These are phyloP conservation scores for Syngnathus acus DNA, from an alignment of 2,797 vertebrate species.

Conservation along the genomic window DNA sequence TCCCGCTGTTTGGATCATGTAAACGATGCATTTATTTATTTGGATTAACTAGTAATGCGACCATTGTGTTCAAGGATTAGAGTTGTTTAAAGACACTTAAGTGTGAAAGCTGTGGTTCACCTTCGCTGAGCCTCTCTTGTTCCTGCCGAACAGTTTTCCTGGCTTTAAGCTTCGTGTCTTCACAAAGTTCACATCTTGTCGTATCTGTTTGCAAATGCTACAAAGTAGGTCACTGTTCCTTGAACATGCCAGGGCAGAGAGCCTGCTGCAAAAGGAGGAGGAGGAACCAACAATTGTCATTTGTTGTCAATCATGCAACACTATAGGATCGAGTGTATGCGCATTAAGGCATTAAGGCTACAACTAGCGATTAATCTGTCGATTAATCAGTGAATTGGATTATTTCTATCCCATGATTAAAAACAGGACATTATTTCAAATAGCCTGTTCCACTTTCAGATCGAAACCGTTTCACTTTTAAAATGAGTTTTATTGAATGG, in stretches of 20 bases:
- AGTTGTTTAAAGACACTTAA: constrained; percentile 22
- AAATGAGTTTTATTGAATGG: no score
- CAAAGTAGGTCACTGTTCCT: constrained; percentile 38
- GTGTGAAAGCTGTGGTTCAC: constrained; percentile 5
- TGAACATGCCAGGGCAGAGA: constrained; percentile 46
- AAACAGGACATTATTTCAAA: no score
- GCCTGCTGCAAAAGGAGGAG: constrained; percentile 16
- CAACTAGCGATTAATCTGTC: no score
- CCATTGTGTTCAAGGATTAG: constrained; percentile 21
- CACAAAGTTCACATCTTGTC: constrained; percentile 27
- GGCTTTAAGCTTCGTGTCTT: not conserved
- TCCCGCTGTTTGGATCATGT: constrained; percentile 21
- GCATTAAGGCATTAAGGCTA: not conserved
- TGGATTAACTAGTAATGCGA: constrained; percentile 19
- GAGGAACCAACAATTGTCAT: constrained; percentile 15
- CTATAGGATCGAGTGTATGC: not conserved
- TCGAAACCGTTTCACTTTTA: no score
- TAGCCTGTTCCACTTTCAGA: no score
- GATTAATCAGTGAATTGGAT: no score
- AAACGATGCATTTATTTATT: constrained; percentile 30
- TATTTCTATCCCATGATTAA: no score
- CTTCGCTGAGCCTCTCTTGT: not conserved
- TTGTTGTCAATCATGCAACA: constrained; percentile 2
- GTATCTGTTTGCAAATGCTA: constrained; percentile 27
- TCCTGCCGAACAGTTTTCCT: not conserved